A percentile compares a stretch with the other conserved stretches of the same genome.
These are phyloP conservation scores for Empidonax traillii DNA, from an alignment of 2,113 vertebrate species.

Conservation along the genomic window DNA sequence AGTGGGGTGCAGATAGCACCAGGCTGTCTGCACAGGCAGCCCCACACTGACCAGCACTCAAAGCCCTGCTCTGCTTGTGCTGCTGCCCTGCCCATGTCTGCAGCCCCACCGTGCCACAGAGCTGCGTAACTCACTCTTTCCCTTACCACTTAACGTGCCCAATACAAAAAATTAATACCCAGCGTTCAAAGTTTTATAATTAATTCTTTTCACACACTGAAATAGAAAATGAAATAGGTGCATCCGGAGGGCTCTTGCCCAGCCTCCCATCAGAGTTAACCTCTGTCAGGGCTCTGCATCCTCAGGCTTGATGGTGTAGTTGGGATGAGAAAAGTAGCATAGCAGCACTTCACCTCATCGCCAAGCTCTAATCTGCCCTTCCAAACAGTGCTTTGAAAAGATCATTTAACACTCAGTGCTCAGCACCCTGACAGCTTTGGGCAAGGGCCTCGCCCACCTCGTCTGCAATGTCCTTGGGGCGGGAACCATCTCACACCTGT, in stretches of 20 bases:
- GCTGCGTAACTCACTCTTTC: background rate
- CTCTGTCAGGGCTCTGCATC: background rate
- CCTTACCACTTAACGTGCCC: background rate
- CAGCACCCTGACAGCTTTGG: background rate
- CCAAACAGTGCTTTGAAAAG: background rate
- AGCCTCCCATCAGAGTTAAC: background rate
- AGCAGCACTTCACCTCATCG: background rate
- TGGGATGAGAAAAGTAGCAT: background rate
- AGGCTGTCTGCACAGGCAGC: background rate
- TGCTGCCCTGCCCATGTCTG: background rate
- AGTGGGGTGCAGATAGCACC: accelerated
- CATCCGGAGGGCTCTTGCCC: background rate
- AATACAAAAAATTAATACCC: background rate
- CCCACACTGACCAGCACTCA: background rate
- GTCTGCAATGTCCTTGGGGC: background rate
- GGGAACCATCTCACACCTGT: accelerated
- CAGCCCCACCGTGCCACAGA: background rate
- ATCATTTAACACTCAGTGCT: background rate
- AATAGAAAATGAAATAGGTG: background rate
- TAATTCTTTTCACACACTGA: background rate
- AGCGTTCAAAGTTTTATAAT: background rate
- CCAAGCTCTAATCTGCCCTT: background rate
- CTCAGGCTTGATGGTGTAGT: background rate
- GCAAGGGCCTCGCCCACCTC: background rate
- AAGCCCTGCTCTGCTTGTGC: background rate